These are phyloP conservation scores for Orbicella faveolata DNA, from an alignment of 64 coral and sea anemone species.

Conservation along the genomic window DNA sequence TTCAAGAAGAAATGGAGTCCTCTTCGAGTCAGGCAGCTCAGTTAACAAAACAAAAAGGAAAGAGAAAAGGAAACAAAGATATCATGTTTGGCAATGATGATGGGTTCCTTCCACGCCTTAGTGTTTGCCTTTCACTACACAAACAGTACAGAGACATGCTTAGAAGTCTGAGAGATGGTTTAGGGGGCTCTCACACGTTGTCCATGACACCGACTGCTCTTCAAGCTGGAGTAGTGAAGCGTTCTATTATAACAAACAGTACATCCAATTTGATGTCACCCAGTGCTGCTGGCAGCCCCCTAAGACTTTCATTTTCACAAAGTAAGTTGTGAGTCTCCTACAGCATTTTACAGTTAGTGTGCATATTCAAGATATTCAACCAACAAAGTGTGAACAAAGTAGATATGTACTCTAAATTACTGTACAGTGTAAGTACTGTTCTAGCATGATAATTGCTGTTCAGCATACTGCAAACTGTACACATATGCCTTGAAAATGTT, in stretches of 20 bases:
- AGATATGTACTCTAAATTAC: no score
- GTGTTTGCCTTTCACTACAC: slow-evolving; percentile 81
- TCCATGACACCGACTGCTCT: slow-evolving; percentile 61
- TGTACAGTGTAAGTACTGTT: no score
- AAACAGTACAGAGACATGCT: slow-evolving; percentile 98
- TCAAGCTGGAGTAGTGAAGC: slow-evolving; percentile 41
- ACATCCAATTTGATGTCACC: slow-evolving; percentile 79
- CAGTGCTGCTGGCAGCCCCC: slow-evolving; percentile 48
- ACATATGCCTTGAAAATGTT: no score
- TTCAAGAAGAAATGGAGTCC: slow-evolving; percentile 76
- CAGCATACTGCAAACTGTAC: no score
- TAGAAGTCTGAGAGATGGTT: slow-evolving; percentile 78
- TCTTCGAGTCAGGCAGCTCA: background rate
- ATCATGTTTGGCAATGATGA: slow-evolving; percentile 64
- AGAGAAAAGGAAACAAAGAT: slow-evolving; percentile 71
- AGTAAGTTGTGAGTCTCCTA: slow-evolving; percentile 25
- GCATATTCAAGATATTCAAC: no score
- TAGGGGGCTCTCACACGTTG: slow-evolving; percentile 73
- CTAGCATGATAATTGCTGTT: no score
- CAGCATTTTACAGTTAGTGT: background rate
- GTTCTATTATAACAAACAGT: slow-evolving; percentile 59
- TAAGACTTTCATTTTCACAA: slow-evolving; percentile 68
- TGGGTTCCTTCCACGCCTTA: slow-evolving; percentile 78
- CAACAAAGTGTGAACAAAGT: no score
- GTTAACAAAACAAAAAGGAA: slow-evolving; percentile 52